Conservation (phyloP, 2,888 invertebrate genomes). For the Gnatocerus cornutus region DNA sequence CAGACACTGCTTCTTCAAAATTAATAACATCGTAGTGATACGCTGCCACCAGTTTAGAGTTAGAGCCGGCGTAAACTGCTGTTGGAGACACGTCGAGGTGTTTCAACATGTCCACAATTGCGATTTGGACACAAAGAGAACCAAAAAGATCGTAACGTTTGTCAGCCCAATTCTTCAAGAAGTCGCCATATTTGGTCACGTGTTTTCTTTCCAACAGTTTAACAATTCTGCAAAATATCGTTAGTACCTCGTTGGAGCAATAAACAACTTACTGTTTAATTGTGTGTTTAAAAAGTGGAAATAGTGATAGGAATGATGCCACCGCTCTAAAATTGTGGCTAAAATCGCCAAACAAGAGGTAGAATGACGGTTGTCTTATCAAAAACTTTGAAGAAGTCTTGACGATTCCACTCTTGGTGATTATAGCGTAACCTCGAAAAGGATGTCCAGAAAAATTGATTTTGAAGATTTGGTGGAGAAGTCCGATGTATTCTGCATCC, state of each 20-base stretch:
- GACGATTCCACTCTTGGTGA: slow-evolving; percentile 9
- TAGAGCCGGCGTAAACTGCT: slow-evolving; percentile 2
- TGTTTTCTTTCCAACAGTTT: not conserved
- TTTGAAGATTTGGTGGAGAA: slow-evolving; percentile 61
- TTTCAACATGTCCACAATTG: too few relatives aligned
- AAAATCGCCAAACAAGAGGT: not conserved
- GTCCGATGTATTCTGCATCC: slow-evolving; percentile 77
- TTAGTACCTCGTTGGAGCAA: too few relatives aligned
- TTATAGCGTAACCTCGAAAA: slow-evolving; percentile 34
- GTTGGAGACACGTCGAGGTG: slow-evolving; percentile 7
- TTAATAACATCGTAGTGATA: slow-evolving; percentile 6
- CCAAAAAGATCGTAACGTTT: not conserved
- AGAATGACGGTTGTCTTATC: not conserved
- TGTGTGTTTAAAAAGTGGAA: slow-evolving; percentile 71
- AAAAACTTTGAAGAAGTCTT: too few relatives aligned
- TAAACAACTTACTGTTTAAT: too few relatives aligned
- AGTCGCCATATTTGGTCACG: not conserved
- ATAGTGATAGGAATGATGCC: slow-evolving; percentile 70
- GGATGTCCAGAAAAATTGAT: slow-evolving; percentile 19
- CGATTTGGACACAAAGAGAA: slow-evolving; percentile 10
- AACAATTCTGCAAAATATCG: not conserved
- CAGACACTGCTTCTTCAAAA: not conserved
- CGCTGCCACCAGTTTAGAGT: not conserved
- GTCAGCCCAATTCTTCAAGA: not conserved
- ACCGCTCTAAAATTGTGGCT: not conserved